Evolutionary conservation across 2,797 vertebrate species (phyloP).

Genomic region (Vipera latastei): DNA sequence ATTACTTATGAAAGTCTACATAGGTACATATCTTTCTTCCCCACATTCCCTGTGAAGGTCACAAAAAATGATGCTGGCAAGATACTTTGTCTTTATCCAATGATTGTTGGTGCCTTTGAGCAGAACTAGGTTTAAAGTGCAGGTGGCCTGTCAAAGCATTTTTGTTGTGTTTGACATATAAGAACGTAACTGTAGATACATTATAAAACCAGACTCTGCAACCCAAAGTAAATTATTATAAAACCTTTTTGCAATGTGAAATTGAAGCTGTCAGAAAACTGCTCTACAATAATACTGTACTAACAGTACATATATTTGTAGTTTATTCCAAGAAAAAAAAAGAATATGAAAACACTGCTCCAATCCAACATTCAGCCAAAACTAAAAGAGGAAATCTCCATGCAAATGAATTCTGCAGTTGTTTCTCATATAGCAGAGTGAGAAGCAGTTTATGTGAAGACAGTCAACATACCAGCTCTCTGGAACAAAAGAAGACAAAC

Average conservation of each 20-base stretch:
- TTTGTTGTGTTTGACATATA: slow-evolving; percentile 61
- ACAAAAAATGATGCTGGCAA: slow-evolving; percentile 70
- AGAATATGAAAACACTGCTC: background rate
- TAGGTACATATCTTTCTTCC: slow-evolving; percentile 75
- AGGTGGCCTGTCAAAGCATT: slow-evolving; percentile 52
- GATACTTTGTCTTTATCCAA: slow-evolving; percentile 76
- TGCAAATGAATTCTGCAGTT: background rate
- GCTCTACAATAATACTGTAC: slow-evolving; percentile 48
- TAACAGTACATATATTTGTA: slow-evolving; percentile 22
- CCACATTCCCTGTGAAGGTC: slow-evolving; percentile 73
- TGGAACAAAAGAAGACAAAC: background rate
- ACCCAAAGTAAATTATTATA: slow-evolving; percentile 49
- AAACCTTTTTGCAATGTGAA: slow-evolving; percentile 43
- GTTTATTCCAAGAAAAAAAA: slow-evolving; percentile 31
- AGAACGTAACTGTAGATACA: slow-evolving; percentile 32
- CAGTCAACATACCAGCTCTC: background rate
- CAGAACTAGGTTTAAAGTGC: slow-evolving; percentile 65
- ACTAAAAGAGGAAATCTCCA: background rate
- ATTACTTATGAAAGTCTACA: slow-evolving; percentile 74
- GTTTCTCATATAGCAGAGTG: background rate
- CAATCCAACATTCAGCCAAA: background rate
- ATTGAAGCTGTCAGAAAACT: slow-evolving; percentile 40
- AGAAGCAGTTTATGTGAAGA: background rate
- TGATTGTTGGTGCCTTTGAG: slow-evolving; percentile 69
- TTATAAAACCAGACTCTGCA: slow-evolving; percentile 52